Conservation (phyloP, 2,888 invertebrate genomes). For the Prionchulus punctatus region DNA sequence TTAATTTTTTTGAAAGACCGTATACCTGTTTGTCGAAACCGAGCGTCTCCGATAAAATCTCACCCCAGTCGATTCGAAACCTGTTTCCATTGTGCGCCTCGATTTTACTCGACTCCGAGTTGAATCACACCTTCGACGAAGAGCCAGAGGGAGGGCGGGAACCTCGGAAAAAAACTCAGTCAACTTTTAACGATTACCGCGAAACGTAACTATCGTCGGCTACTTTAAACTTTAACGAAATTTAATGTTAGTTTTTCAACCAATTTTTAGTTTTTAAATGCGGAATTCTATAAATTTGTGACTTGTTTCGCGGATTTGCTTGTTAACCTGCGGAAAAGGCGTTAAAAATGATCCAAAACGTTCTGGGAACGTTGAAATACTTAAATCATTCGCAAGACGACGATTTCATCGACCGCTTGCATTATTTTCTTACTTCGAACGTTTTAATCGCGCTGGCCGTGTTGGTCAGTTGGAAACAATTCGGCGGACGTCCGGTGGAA, state of each 20-base stretch:
- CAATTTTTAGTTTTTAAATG: not conserved
- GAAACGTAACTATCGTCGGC: no score
- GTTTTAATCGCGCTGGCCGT: constrained; percentile 4
- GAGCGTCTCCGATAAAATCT: no score
- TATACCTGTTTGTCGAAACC: no score
- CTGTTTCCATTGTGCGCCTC: no score
- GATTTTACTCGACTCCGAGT: no score
- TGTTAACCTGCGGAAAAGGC: not conserved
- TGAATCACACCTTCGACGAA: no score
- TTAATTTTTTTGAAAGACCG: no score
- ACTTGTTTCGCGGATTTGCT: not conserved
- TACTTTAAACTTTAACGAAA: no score
- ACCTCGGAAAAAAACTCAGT: no score
- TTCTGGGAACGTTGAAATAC: not conserved
- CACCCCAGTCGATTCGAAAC: no score
- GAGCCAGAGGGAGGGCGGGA: no score
- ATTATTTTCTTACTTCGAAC: constrained; percentile 10
- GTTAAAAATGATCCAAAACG: not conserved
- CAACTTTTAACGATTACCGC: no score
- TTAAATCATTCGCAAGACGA: constrained; percentile 2
- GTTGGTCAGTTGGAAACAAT: constrained; percentile 10
- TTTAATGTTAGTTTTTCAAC: not conserved
- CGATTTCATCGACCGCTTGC: constrained; percentile 9
- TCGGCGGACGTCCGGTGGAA: constrained; percentile 9
- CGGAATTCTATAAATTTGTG: not conserved